A percentile compares a stretch with the other conserved stretches of the same genome.
Conservation (phyloP, 1,140 invertebrate genomes). For the Temnothorax curvispinosus region DNA sequence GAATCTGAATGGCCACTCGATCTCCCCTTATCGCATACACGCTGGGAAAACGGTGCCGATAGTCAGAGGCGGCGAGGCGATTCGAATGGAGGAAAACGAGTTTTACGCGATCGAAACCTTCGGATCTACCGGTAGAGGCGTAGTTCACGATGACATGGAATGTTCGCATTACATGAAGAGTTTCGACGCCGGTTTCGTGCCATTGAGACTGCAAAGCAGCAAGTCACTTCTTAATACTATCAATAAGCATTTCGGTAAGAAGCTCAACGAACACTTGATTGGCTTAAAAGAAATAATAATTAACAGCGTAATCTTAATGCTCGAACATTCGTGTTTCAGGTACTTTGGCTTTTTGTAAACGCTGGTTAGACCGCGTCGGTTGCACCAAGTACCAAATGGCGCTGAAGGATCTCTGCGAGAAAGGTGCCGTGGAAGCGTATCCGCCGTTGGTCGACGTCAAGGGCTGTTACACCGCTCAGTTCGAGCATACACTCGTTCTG, state of each 20-base stretch:
- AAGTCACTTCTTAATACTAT: conserved; percentile 97
- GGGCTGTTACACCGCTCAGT: conserved; percentile 99
- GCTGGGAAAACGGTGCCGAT: conserved; percentile 99
- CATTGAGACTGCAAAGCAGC: conserved; percentile 95
- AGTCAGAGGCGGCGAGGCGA: conserved; percentile 99
- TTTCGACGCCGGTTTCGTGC: conserved; percentile 97
- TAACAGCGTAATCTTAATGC: neutral
- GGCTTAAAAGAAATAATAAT: neutral
- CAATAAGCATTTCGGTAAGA: conserved; percentile 96
- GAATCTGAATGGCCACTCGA: conserved; percentile 99
- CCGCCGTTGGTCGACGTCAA: conserved; percentile 99
- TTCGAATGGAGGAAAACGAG: conserved; percentile 99
- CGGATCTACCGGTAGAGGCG: conserved; percentile 98
- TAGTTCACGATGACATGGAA: conserved; percentile 99
- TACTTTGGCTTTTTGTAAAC: conserved; percentile 99
- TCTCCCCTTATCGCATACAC: conserved; percentile 98
- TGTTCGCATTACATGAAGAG: conserved; percentile 99
- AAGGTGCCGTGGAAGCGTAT: conserved; percentile 97
- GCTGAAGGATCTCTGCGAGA: conserved; percentile 99
- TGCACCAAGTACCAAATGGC: conserved; percentile 99
- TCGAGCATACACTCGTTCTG: conserved; percentile 99
- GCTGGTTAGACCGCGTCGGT: conserved; percentile 98
- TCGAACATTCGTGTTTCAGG: conserved; percentile 80
- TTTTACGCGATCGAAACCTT: conserved; percentile 99
- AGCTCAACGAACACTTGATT: neutral